Base-by-base conservation (phyloP, 2,113 vertebrate species). In the Dipodomys stephensi region DNA sequence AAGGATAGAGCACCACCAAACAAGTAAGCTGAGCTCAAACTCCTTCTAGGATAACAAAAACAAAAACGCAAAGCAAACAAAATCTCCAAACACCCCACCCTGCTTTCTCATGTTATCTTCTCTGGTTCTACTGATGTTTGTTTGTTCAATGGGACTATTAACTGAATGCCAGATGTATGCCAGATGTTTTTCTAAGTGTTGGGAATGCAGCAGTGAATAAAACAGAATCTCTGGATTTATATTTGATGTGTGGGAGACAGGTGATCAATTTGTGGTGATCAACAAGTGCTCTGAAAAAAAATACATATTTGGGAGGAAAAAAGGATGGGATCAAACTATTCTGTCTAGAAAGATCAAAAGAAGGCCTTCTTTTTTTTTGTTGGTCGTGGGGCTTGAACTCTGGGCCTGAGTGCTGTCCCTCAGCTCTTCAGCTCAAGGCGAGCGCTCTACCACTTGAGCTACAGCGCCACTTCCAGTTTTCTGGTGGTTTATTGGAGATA, bases 91-190 rank as follows among this genome's bases (percentile, higher is more conserved):
- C 65, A 25, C 23, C 10, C 25, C 15, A 85, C 23, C 25, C 67
- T 73, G 76, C 49, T 49, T 92, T 11, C 27, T 88, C 88, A 53
- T 79, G 28, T 90, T 92, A 32, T 81, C 60, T 87, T 49, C 25
- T 82, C 62, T 87, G 49, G 39, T 23, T 65, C 20, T 32, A 60
- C 64, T 84, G 68, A 49, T 84, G 53, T 25, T 92, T 94, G 68
- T 95, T 92, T 71, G 88, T 71, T 93, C 65, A 83, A 6, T 83
- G 89, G 18, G 77, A 39, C 28, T 91, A 74, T 79, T 88, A 67
- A 83, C 84, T 85, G 27, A 85, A 7, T 77, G 25, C 57, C 32
- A 32, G 2, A 83, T 91, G 19, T 78, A 35, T 88, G 57, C 86
- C 86, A 65, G 23, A 39, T 78, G 19, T 32, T 92, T 65, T 92